These are phyloP conservation scores for Podiceps cristatus DNA, from an alignment of 2,113 vertebrate genomes.

Conservation along the genomic window DNA sequence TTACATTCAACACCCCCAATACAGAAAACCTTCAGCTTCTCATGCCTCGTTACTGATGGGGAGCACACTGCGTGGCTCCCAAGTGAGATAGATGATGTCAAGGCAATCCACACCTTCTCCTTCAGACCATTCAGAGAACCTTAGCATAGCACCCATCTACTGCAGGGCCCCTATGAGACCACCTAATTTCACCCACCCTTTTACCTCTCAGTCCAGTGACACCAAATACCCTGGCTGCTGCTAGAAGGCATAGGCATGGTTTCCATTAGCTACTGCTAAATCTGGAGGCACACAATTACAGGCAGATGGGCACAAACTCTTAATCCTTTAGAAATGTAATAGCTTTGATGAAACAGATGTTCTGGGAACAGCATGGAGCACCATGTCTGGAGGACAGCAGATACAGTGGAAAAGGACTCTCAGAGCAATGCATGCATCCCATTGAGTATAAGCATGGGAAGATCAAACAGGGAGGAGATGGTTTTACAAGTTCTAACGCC, in stretches of 20 bases:
- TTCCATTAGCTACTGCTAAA: background rate
- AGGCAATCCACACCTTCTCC: background rate
- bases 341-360: background rate
- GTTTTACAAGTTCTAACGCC: background rate
- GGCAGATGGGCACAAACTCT: background rate
- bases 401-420: background rate
- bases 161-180: background rate
- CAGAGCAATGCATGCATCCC: background rate
- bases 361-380: background rate
- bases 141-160: background rate
- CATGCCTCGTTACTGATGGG: background rate
- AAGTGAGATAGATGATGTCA: rapidly evolving
- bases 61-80: background rate
- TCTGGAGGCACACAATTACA: background rate
- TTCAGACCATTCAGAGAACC: background rate
- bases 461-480: background rate
- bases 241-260: background rate
- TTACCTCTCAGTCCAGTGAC: background rate
- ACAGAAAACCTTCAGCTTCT: background rate
- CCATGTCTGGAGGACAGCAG: background rate
- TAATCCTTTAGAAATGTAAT: background rate
- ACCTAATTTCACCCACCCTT: background rate
- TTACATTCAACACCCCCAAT: background rate
- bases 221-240: background rate
- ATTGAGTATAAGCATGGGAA: background rate